Evolutionary conservation across 2,113 vertebrate species (phyloP).

Genomic region (Istiophorus platypterus): DNA sequence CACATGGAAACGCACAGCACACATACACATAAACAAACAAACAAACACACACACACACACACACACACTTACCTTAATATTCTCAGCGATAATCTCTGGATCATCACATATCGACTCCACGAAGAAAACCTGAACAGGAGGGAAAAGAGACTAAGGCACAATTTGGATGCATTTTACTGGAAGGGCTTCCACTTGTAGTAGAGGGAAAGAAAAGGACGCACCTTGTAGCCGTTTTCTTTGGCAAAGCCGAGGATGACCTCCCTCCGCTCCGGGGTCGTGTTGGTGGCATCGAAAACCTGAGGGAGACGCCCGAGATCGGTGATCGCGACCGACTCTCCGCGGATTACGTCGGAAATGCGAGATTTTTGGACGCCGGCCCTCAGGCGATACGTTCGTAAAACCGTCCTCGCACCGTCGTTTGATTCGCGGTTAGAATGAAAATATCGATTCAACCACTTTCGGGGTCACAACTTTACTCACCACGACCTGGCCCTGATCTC

Average conservation of each 20-base stretch:
- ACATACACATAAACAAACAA: too few species aligned
- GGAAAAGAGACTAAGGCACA: neutral
- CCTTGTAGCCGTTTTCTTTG: slow-evolving; percentile 91
- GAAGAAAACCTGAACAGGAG: slow-evolving; percentile 87
- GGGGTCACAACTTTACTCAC: too few species aligned
- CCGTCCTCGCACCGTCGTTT: too few species aligned
- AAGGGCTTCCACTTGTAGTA: rapidly evolving
- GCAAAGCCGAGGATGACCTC: slow-evolving; percentile 88
- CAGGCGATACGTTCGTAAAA: too few species aligned
- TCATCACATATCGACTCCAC: slow-evolving; percentile 93
- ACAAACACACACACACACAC: neutral
- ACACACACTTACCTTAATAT: slow-evolving; percentile 85
- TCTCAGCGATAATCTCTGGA: slow-evolving; percentile 89
- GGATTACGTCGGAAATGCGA: neutral
- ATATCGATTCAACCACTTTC: too few species aligned
- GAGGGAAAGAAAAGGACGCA: slow-evolving; percentile 31
- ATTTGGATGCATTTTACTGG: neutral
- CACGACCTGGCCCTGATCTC: slow-evolving; percentile 88
- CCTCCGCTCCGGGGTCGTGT: slow-evolving; percentile 88
- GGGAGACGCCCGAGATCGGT: neutral
- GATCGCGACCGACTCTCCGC: neutral
- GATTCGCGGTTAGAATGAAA: neutral
- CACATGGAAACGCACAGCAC: neutral
- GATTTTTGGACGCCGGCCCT: too few species aligned
- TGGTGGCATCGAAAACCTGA: slow-evolving; percentile 93